These are phyloP conservation scores for Notospermus geniculatus DNA, from an alignment of 1,140 invertebrate species.

Conservation along the genomic window DNA sequence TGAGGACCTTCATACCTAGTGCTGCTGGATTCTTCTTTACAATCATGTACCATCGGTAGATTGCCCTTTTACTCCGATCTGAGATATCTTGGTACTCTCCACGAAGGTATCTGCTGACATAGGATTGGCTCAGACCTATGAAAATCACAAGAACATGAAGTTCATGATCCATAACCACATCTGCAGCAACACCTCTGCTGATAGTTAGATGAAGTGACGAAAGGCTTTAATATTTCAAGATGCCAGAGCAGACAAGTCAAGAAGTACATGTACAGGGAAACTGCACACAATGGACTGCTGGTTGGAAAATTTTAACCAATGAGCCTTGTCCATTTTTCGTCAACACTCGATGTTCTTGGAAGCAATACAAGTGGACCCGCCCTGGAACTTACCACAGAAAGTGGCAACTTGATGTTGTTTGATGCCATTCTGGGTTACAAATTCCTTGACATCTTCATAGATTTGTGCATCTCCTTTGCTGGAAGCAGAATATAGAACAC, in stretches of 20 bases:
- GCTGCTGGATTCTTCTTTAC: constrained; percentile 38
- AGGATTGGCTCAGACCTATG: constrained; percentile 47
- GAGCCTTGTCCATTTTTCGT: no score
- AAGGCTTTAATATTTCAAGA: no score
- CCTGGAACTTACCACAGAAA: constrained; percentile 46
- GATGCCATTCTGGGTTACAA: constrained; percentile 47
- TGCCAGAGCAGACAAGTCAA: no score
- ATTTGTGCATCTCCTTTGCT: constrained; percentile 44
- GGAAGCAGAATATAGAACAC: constrained; percentile 14
- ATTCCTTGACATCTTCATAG: constrained; percentile 46
- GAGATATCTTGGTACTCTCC: constrained; percentile 51
- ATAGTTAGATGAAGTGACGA: no score
- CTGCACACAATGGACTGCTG: no score
- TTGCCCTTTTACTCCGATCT: constrained; percentile 43
- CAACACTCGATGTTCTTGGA: no score
- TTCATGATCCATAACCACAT: not conserved
- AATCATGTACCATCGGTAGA: constrained; percentile 50
- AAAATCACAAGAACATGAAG: constrained; percentile 11
- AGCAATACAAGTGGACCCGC: no score
- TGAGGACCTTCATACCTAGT: constrained; percentile 18
- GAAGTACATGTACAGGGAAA: no score
- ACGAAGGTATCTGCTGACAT: constrained; percentile 50
- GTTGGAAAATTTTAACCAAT: no score
- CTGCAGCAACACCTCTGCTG: no score
- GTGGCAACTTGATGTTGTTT: constrained; percentile 52